Conservation (phyloP, 2,113 vertebrate genomes). For the Acrocephalus arundinaceus region DNA sequence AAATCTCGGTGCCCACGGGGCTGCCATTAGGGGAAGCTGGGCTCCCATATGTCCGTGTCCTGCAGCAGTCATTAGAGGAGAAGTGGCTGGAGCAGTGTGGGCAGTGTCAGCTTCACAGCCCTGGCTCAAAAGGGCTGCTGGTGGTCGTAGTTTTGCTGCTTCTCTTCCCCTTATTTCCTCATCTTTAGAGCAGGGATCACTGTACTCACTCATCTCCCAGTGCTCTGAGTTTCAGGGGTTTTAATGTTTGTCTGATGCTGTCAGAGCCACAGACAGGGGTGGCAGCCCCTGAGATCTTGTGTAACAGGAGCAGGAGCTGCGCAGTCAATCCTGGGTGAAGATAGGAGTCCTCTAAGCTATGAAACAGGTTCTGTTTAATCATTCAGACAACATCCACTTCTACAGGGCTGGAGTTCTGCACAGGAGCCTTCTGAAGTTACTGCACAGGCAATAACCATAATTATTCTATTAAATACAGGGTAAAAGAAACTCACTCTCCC, state of each 20-base stretch:
- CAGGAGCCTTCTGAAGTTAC: not conserved
- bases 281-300: not conserved
- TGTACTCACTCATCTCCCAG: not conserved
- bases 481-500: not conserved
- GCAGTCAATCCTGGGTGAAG: not conserved
- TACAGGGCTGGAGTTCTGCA: not conserved
- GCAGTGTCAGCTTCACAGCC: not conserved
- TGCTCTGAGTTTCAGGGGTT: not conserved
- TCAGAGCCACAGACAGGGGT: not conserved
- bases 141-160: not conserved
- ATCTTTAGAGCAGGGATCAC: not conserved
- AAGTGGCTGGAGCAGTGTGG: fast-evolving
- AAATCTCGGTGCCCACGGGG: not conserved
- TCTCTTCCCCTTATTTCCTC: not conserved
- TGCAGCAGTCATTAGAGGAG: not conserved
- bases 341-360: not conserved
- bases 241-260: not conserved
- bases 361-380: not conserved
- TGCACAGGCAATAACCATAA: not conserved
- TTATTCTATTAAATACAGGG: not conserved
- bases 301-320: not conserved
- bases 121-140: not conserved
- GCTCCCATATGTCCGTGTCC: not conserved
- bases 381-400: not conserved
- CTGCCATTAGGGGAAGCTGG: not conserved